Evolutionary conservation across 2,113 vertebrate species (phyloP), one percentile per base, ranked within the genome.

Genomic region (Poicephalus meyeri): DNA sequence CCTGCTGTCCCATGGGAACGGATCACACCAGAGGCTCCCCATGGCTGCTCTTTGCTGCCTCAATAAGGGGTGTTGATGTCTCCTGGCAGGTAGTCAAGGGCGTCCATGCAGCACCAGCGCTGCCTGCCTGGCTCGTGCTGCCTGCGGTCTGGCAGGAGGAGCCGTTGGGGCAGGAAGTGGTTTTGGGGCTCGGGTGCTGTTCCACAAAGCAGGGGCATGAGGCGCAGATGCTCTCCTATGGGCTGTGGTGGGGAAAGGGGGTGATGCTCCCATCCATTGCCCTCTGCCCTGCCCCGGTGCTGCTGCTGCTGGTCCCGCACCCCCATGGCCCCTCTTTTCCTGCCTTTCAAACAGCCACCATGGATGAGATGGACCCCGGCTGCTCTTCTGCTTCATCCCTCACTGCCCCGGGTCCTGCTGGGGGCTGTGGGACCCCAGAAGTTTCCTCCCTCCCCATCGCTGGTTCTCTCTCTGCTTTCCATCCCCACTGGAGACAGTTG

Each of bases 401-500:
- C 37, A 4, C 9, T n/a, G 37, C 17, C 9, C 39, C 0, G 0
- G 37, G 16, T 42, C 14, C 9, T 28, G 28, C n/a, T 0, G 5
- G 52, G 20, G n/a, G 42, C 29, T 53, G n/a, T 47, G 73, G 49
- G 52, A 70, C 50, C 72, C 73, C 79, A 23, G 23, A 56, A 79
- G 10, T 85, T 92, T 82, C 58, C n/a, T 78, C 49, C 58, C 31
- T 49, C 4, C 66, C n/a, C 60, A 11, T 7, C 7, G 2, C 20
- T 8, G 15, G 50, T 14, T 28, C 55, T 46, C 47, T 69, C 82
- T 8, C 58, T 33, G 28, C 58, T 85, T 74, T 41, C 71, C 70
- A 26, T 70, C 79, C 89, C 78, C 42, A 1, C 81, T 85, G 87
- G 87, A 95, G 87, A 91, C 91, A 42, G 95, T 96, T 97, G 96